These are phyloP conservation scores for Drosophila serrata DNA, from an alignment of 1,140 invertebrate genomes.

Conservation along the genomic window DNA sequence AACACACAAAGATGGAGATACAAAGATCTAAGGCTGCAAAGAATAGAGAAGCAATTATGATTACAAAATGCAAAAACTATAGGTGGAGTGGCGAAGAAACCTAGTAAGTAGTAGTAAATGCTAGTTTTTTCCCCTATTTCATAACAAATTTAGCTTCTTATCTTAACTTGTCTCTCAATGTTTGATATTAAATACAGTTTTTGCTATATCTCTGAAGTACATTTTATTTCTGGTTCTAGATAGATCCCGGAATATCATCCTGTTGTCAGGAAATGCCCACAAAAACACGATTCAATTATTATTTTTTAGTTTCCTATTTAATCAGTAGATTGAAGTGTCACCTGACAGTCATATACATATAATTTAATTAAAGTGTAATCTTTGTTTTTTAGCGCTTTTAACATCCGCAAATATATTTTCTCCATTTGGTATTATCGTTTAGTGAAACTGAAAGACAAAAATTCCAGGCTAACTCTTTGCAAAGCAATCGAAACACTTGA, in stretches of 20 bases:
- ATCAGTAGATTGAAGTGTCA: background rate
- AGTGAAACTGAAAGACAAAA: conserved; percentile 5
- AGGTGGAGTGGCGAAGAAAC: too few relatives aligned
- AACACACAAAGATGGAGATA: background rate
- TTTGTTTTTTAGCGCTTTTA: background rate
- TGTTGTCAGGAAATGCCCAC: conserved; percentile 1
- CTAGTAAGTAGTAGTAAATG: too few relatives aligned
- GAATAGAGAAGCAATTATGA: background rate
- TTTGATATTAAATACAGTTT: background rate
- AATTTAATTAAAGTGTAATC: conserved; percentile 5
- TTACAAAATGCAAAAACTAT: background rate
- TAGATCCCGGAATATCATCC: background rate
- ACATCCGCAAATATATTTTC: background rate
- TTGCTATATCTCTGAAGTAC: background rate
- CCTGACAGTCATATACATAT: background rate
- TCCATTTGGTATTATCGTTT: background rate
- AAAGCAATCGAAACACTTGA: conserved; percentile 34
- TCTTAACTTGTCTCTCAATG: background rate
- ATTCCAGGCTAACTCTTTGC: conserved; percentile 2
- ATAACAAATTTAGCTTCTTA: too few relatives aligned
- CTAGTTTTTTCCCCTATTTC: too few relatives aligned
- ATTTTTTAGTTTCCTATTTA: conserved; percentile 4
- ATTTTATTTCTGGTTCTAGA: background rate
- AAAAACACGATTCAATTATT: background rate
- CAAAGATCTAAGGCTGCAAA: background rate